Base-by-base conservation (phyloP, 2,797 vertebrate species). In the Tadarida brasiliensis region DNA sequence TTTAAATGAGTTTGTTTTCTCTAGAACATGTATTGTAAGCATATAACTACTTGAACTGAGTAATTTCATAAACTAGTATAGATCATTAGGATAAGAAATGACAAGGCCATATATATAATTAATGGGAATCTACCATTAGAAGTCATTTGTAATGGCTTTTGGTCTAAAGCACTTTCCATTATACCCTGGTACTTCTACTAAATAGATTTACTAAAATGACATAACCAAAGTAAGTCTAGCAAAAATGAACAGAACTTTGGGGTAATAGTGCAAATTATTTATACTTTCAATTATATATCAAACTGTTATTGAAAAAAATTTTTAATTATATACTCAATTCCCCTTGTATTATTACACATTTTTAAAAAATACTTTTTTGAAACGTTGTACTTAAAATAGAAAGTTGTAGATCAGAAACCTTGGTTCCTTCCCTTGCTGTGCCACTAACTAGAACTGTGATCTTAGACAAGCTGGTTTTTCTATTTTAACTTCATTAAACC, bases 401-500 rank as follows among this genome's bases (percentile, higher is more conserved):
- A 77, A 73, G 65, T 0, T 88, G 33, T 24, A 35, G 20, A 90
- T 49, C 9, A 22, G 44, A 96, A 88, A 76, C 15, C 7, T 17
- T 35, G 49, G 16, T 88, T 87, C 61, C 56, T 59, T 86, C 78
- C 80, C 49, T 71, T 90, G n/a, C n/a, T 90, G 30, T 59, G 33
- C 57, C 49, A 92, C 35, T 82, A 86, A 68, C 11, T 11, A 73
- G 56, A 24, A 71, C 14, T 63, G 19, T 49, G 35, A 78, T 17
- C 49, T 61, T 3, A 26, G 17, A n/a, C 4, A 65, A 78, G 26
- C 59, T 44, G 61, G 35, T 57, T 93, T 65, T n/a, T 33, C 68
- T 71, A 61, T 63, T 84, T 77, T 35, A 93, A 95, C 70, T 76
- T 95, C 35, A 85, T 22, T 74, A 86, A 85, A 77, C 26, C 68